Base-by-base conservation (phyloP, 1,140 invertebrate genomes). In the Papilio helenus region DNA sequence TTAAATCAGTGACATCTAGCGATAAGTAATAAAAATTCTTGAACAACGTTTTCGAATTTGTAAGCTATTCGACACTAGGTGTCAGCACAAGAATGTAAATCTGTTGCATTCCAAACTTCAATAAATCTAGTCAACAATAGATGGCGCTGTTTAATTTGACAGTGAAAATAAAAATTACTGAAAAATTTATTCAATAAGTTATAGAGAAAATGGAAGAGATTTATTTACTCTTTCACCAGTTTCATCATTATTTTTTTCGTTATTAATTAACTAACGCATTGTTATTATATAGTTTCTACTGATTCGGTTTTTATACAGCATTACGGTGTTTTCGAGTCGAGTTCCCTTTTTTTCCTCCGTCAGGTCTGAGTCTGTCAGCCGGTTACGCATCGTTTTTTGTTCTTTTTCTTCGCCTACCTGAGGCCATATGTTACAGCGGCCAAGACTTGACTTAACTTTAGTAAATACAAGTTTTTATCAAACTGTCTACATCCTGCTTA, bases 351-450 rank as follows among this genome's bases (percentile, higher is more conserved):
- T 72, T 72, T 71, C 71, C 7, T 20, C 39, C 42, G 20, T 74
- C 42, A 74, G n/a, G 20, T 74, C 72, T 68, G 42, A 74, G 72
- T 3, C 72, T 74, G 72, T 74, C 72, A 74, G 42, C 44, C 72
- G 72, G 72, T 74, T 74, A 49, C 72, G 34, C 44, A 23, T 44
- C 44, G 71, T 74, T 74, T 74, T 74, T 74, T 74, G 39, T 46
- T 74, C 2, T 74, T 74, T 44, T 44, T 72, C 42, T 44, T 23
- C 72, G 72, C 20, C 72, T 74, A 74, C 72, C 72, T 74, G 72
- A 74, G 72, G 44, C 72, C 72, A 74, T 74, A 74, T 74, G 72
- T 49, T 73, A 73, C 72, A 23, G 23, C n/a, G 72, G 20, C n/a
- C 39, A 26, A 49, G 39, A 74, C 23, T 42, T 72, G 72, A 49